These are phyloP conservation scores for Leuciscus waleckii DNA, from an alignment of 2,797 vertebrate species.

Conservation along the genomic window DNA sequence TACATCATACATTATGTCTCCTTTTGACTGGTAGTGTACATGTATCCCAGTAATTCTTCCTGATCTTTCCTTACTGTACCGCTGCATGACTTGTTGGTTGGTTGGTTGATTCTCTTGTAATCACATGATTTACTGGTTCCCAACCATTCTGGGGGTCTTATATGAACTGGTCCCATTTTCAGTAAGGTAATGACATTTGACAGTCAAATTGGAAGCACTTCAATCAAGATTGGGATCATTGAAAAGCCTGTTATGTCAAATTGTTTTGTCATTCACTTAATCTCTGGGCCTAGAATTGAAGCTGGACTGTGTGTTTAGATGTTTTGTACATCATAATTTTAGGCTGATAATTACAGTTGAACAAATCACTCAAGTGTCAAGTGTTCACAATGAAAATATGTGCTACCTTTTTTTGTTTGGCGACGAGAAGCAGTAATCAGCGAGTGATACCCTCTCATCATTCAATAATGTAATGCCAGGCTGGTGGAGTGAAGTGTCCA, in stretches of 20 bases:
- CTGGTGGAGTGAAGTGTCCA: conserved; percentile 59
- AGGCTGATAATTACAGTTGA: conserved; percentile 67
- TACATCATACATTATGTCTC: neutral
- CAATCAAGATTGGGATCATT: conserved; percentile 69
- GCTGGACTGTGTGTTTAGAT: conserved; percentile 63
- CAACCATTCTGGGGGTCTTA: conserved; percentile 38
- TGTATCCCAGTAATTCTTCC: neutral
- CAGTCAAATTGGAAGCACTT: conserved; percentile 65
- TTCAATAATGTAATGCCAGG: conserved; percentile 57
- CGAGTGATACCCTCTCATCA: conserved; percentile 63
- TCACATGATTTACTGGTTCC: conserved; percentile 40
- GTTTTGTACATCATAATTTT: conserved; percentile 67
- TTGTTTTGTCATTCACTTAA: conserved; percentile 68
- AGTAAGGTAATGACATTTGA: conserved; percentile 63
- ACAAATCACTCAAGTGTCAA: conserved; percentile 66
- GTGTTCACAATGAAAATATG: conserved; percentile 65
- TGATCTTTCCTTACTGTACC: conserved; percentile 11
- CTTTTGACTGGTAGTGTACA: neutral
- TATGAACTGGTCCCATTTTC: conserved; percentile 51
- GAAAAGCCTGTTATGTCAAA: conserved; percentile 72
- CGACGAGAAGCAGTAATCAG: conserved; percentile 63
- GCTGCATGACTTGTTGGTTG: conserved; percentile 31
- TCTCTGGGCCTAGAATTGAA: conserved; percentile 63
- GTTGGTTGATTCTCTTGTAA: conserved; percentile 10
- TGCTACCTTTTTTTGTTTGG: conserved; percentile 65